Evolutionary conservation across 2,888 invertebrate genomes (phyloP).

Genomic region (Unio pictorum): DNA sequence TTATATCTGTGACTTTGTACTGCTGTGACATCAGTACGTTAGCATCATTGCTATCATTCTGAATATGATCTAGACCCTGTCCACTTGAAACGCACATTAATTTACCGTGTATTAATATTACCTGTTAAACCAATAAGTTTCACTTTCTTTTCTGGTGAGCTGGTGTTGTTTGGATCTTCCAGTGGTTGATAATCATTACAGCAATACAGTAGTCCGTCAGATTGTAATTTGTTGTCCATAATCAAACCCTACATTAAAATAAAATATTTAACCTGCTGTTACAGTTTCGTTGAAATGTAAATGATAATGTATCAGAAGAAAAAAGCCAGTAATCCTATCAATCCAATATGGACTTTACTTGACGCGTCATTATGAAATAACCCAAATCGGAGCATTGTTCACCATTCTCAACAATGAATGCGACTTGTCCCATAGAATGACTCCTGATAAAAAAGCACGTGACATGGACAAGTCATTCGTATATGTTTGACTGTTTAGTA

Average conservation of each 20-base stretch:
- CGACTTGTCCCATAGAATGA: too few species aligned
- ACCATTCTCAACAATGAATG: too few species aligned
- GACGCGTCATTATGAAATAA: background rate
- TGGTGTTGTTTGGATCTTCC: slow-evolving; percentile 16
- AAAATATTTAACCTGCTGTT: background rate
- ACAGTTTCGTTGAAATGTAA: background rate
- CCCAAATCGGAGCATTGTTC: background rate
- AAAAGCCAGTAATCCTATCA: too few species aligned
- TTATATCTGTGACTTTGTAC: too few species aligned
- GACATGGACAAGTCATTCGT: too few species aligned
- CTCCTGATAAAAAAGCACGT: too few species aligned
- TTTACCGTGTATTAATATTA: background rate
- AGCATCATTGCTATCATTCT: too few species aligned
- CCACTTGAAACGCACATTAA: too few species aligned
- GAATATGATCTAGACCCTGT: too few species aligned
- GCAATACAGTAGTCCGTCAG: slow-evolving; percentile 2
- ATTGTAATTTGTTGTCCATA: slow-evolving; percentile 11
- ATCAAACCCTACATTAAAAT: slow-evolving; percentile 14
- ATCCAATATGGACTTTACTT: background rate
- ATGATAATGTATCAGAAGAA: too few species aligned
- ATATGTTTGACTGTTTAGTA: too few species aligned
- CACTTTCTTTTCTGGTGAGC: slow-evolving; percentile 9
- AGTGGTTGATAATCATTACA: slow-evolving; percentile 19
- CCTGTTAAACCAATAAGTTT: slow-evolving; percentile 17
- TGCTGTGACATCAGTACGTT: too few species aligned